These are phyloP conservation scores for Rutpela maculata DNA, from an alignment of 2,888 invertebrate genomes.

Conservation along the genomic window DNA sequence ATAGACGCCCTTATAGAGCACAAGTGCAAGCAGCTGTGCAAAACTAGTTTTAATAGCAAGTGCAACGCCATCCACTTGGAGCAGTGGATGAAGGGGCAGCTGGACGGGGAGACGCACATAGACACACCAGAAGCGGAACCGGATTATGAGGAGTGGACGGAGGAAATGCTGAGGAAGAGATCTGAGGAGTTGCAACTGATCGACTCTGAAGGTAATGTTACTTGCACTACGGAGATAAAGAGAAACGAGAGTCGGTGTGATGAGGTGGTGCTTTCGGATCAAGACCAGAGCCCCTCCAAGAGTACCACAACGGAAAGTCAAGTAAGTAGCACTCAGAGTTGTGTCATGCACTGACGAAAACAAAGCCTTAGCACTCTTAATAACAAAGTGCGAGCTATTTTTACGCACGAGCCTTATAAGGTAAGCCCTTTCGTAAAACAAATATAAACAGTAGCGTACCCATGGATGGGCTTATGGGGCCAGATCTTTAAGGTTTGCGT, in stretches of 20 bases:
- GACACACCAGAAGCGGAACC: conserved; percentile 72
- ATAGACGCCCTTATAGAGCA: conserved; percentile 80
- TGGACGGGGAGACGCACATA: conserved; percentile 57
- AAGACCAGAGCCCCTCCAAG: conserved; percentile 82
- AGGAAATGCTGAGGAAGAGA: conserved; percentile 83
- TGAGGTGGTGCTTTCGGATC: conserved; percentile 72
- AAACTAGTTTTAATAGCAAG: conserved; percentile 79
- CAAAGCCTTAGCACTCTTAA: too few relatives aligned
- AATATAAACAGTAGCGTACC: too few relatives aligned
- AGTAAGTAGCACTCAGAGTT: conserved; percentile 73
- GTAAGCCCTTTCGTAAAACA: too few relatives aligned
- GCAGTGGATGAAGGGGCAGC: conserved; percentile 82
- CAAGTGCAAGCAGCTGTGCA: conserved; percentile 80
- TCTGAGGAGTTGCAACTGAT: conserved; percentile 82
- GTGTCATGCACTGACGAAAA: too few relatives aligned
- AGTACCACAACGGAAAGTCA: conserved; percentile 88
- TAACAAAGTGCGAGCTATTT: too few relatives aligned
- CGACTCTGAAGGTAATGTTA: conserved; percentile 71
- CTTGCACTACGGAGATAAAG: conserved; percentile 37
- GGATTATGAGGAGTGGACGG: conserved; percentile 82
- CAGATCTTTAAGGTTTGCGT: too few relatives aligned
- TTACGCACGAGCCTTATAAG: too few relatives aligned
- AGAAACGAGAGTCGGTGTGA: conserved; percentile 72
- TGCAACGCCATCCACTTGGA: conserved; percentile 85
- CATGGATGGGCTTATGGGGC: too few relatives aligned